Evolutionary conservation across 2,888 invertebrate species (phyloP).

Genomic region (Sepioteuthis lessoniana): DNA sequence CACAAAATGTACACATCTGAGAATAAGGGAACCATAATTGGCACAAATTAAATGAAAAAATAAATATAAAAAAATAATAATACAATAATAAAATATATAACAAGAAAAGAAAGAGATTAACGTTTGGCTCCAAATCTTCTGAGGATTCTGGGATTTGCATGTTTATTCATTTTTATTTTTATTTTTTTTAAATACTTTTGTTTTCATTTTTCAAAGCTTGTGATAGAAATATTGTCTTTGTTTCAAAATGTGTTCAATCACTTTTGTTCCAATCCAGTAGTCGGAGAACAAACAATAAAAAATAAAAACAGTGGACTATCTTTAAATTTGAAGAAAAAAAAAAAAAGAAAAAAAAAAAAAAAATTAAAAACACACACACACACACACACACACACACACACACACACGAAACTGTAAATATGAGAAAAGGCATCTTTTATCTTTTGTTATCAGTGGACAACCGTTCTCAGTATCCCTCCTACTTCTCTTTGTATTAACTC

Average conservation of each 20-base stretch:
- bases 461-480: background rate
- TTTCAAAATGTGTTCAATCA: background rate
- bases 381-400: background rate
- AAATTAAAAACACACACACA: too few species aligned
- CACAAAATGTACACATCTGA: background rate
- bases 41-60: background rate
- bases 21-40: constrained; percentile 2
- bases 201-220: background rate
- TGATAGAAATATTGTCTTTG: background rate
- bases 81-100: too few species aligned
- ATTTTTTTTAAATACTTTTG: background rate
- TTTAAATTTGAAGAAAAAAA: background rate
- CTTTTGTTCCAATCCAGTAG: background rate
- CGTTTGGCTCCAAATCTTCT: background rate
- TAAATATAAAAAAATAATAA: background rate
- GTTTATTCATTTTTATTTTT: too few species aligned
- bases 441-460: background rate
- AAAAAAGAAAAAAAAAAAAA: too few species aligned
- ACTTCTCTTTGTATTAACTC: background rate
- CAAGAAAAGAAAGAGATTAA: background rate
- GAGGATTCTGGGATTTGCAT: background rate
- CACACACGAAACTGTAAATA: background rate
- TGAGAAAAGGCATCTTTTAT: background rate
- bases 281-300: background rate
- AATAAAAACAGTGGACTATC: background rate